A percentile compares a stretch with the other conserved stretches of the same genome.
phyloP scores from a whole-genome alignment of 2,888 invertebrate species.

The Mesopsocus fuscifrons region DNA sequence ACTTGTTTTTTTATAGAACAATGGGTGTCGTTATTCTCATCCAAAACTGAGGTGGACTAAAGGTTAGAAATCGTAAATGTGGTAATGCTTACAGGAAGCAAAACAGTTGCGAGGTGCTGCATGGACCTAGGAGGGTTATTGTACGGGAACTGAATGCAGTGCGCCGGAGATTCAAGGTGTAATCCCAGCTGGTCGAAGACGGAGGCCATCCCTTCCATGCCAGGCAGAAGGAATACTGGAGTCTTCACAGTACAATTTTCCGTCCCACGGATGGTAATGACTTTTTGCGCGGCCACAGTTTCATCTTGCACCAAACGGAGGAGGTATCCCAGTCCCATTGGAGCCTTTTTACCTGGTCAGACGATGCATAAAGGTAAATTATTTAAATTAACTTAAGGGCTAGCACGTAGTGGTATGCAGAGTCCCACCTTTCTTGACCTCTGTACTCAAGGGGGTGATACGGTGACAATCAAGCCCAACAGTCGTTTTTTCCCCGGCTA shows the following conservation, averaged over 20 bases:
- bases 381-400: too few species aligned
- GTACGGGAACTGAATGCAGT: conserved; percentile 33
- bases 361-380: too few species aligned
- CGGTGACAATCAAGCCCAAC: too few species aligned
- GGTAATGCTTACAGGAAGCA: conserved; percentile 33
- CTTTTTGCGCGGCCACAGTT: conserved; percentile 29
- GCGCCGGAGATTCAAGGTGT: conserved; percentile 30
- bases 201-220: conserved; percentile 40
- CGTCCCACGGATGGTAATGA: conserved; percentile 25
- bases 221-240: conserved; percentile 41
- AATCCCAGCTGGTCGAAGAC: conserved; percentile 31
- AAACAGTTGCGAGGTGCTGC: conserved; percentile 29
- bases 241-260: conserved; percentile 17
- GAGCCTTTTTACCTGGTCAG: conserved; percentile 17
- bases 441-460: too few species aligned
- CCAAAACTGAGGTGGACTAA: too few species aligned
- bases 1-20: too few species aligned
- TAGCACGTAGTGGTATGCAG: too few species aligned
- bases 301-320: conserved; percentile 43
- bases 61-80: too few species aligned
- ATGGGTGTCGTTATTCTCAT: too few species aligned
- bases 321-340: conserved; percentile 33
- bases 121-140: conserved; percentile 27
- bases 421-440: too few species aligned
- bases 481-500: too few species aligned